Conservation (phyloP, 2,888 invertebrate species). For the Scelioninae gen. 1 region DNA sequence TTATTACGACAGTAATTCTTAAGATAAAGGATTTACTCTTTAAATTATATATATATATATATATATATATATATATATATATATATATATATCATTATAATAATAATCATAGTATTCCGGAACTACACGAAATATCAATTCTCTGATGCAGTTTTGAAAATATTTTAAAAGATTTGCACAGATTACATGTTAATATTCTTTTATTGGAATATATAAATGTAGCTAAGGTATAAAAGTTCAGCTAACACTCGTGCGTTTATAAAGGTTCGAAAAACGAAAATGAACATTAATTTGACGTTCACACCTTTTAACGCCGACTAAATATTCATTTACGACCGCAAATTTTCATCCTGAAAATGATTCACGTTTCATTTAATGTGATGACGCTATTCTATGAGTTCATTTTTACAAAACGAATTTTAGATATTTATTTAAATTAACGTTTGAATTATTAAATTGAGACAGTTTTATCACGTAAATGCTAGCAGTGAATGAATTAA, state of each 20-base stretch:
- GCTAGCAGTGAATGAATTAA: too few species aligned
- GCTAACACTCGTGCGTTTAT: neutral
- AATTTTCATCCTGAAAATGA: neutral
- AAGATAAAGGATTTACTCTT: slow-evolving; percentile 44
- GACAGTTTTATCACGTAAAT: too few species aligned
- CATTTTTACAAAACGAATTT: slow-evolving; percentile 3
- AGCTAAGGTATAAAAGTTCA: neutral
- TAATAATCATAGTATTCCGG: slow-evolving; percentile 4
- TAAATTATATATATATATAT: slow-evolving; percentile 15
- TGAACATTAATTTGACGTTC: slow-evolving; percentile 15
- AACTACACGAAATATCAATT: slow-evolving; percentile 1
- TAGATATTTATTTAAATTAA: neutral
- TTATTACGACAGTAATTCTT: slow-evolving; percentile 44
- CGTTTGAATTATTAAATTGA: neutral
- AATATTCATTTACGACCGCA: slow-evolving; percentile 10
- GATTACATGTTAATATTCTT: neutral
- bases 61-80: slow-evolving; percentile 16
- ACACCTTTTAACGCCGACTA: slow-evolving; percentile 11
- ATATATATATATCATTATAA: slow-evolving; percentile 12
- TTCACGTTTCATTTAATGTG: slow-evolving; percentile 7
- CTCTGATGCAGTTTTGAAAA: slow-evolving; percentile 1
- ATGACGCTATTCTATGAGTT: neutral
- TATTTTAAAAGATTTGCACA: neutral
- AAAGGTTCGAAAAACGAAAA: neutral
- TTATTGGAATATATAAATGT: too few species aligned